Evolutionary conservation across 2,888 invertebrate species (phyloP), one percentile per base, ranked within the genome.

Genomic region (Macrophya alboannulata): DNA sequence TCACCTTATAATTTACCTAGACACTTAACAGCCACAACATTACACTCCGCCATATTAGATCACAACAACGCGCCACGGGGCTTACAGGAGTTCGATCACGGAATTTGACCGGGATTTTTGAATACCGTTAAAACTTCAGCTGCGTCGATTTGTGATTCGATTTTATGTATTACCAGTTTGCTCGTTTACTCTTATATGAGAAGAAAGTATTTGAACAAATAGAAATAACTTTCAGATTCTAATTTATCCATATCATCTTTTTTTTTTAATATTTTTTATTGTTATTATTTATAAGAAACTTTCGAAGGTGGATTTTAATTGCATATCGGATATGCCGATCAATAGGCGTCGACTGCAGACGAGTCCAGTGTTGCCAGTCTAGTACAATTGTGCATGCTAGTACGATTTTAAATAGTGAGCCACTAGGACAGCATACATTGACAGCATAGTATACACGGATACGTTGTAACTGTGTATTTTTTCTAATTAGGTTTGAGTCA

Each of bases 1-100:
- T 91, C 92, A 90, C 91, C 90, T 90, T 90, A 92, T 92, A 92
- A 94, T 94, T 94, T 94, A 94, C 94, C 94, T 94, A 94, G 94
- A 94, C 94, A 94, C 93, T 92, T 94, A 94, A 94, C 94, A 94
- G 94, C 94, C 95, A 95, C 95, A 95, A 95, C 95, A 95, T 94
- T 94, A 94, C 94, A 94, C 94, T 94, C 94, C 95, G 95, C 96
- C 96, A 96, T 96, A 95, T 95, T 95, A 95, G 94, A 95, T 95
- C 95, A 95, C 95, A 95, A 96, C 96, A 96, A 96, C 95, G 96
- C 95, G 95, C 95, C 94, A 95, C 95, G 95, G 95, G 95, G 95
- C 94, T 92, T 93, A 94, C 94, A 92, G 91, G 92, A 92, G 93
- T 92, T 90, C 91, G 90, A 89, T 92, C 94, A 95, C 92, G 94